Evolutionary conservation across 2,113 vertebrate species (phyloP), one percentile per base, ranked within the genome.

Genomic region (Cyanistes caeruleus): DNA sequence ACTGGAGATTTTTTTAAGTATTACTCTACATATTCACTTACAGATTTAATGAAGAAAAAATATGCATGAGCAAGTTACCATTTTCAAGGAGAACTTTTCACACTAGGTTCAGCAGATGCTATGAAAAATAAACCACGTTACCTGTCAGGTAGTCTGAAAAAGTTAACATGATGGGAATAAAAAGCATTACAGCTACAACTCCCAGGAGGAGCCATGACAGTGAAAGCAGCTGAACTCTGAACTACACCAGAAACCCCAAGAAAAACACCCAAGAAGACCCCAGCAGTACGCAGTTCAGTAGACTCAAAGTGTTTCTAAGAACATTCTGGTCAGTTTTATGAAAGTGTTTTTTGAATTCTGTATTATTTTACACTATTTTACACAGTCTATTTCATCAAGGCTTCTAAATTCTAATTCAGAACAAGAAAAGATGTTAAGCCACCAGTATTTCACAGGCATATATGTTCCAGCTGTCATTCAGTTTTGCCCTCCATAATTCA

Each of bases 31-130:
- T 39, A 55, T 35, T 67, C 46, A 80, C 43, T 37, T 65, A 52
- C 39, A 74, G 43, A 67, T 93, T 84, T 89, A 84, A 84, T 55
- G 24, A 84, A 22, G 39, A 55, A 49, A 88, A 93, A 96, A 92
- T 44, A 74, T 16, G 3, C n/a, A 65, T 25, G 20, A 33, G 3
- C 27, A 80, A 60, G 46, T 76, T 62, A 60, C 7, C 7, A 27
- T 79, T 85, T 79, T 56, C 14, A 69, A 77, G 20, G 49, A 75
- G 43, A 88, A 65, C 28, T 80, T 64, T 53, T 8, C 49, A 69
- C 21, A 41, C 10, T 49, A 44, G 5, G 9, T 77, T 80, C 67
- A 90, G 35, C 37, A 85, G 37, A 51, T 69, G 51, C 13, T 72
- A n/a, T 16, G 48, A 90, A 85, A 95, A 93, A 85, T n/a, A 87